Base-by-base conservation (phyloP, 1,140 invertebrate species). In the Tetragonula clypearis region DNA sequence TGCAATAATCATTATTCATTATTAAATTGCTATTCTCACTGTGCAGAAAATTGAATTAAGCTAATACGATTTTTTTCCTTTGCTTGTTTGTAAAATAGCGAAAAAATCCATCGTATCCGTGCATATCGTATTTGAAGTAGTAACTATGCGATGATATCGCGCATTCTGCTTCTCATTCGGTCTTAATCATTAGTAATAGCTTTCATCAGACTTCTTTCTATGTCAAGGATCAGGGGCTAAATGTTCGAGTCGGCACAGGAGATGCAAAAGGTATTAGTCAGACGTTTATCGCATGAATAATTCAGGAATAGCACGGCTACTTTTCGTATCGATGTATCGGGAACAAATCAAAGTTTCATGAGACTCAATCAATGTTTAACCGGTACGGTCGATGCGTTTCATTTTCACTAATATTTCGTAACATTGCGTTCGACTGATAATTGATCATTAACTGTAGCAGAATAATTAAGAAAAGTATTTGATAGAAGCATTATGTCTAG, bases 271-370 rank as follows among this genome's bases (percentile, higher is more conserved):
- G 76, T 79, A 65, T 72, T 30, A 79, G 58, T 21, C 49, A 41
- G 77, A 73, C 82, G 17, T 55, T 79, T n/a, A 19, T 2, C 41
- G 21, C 14, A 35, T 82, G 60, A 79, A 84, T 84, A 79, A 84
- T 84, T 72, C 66, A 84, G 12, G 17, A 19, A 79, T 35, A 23
- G 41, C 35, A 53, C 17, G n/a, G 68, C n/a, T 15, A 55, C 21
- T 69, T 60, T 75, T 71, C 73, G 11, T 68, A 77, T 55, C 56
- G 56, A 19, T 49, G 55, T 74, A 84, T 84, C 30, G 77, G 49
- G 21, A 60, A 65, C 77, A 30, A 62, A 79, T 73, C 26, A 79
- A 84, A 65, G 14, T 79, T 84, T 84, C 26, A 79, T 79, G 30
- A 6, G 9, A 30, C 14, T 15, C 77, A 53, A 79, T 84, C 77